phyloP scores from a whole-genome alignment of 2,888 invertebrate genomes.

The Sicus ferrugineus region DNA sequence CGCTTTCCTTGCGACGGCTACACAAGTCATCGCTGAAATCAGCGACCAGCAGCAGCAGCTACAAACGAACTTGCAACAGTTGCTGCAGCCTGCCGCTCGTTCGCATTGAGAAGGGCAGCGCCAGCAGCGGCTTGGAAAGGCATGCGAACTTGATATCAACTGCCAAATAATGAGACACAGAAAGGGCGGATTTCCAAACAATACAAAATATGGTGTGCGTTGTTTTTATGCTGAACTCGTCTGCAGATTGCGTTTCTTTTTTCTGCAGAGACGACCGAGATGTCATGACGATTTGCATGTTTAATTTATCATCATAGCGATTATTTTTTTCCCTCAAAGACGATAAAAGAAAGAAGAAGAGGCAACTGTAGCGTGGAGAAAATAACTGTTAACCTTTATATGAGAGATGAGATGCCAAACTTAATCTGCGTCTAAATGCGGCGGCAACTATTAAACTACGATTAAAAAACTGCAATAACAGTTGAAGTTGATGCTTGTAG shows the following conservation, averaged over 20 bases:
- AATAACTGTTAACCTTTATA: not conserved
- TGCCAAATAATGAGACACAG: conserved; percentile 40
- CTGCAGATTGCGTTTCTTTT: conserved; percentile 2
- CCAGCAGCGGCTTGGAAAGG: conserved; percentile 4
- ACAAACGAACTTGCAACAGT: conserved; percentile 24
- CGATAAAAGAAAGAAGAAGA: not conserved
- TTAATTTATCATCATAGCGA: conserved; percentile 31
- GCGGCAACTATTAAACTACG: no score
- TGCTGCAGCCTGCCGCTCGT: conserved; percentile 2
- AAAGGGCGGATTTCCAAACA: conserved; percentile 26
- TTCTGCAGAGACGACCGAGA: not conserved
- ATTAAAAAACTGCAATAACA: no score
- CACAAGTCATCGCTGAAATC: conserved; percentile 25
- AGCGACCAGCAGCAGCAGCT: conserved; percentile 18
- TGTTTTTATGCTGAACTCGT: conserved; percentile 22
- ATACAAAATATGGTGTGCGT: conserved; percentile 18
- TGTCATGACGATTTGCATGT: conserved; percentile 31
- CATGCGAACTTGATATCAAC: conserved; percentile 33
- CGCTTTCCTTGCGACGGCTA: not conserved
- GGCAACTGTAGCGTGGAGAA: not conserved
- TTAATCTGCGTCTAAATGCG: no score
- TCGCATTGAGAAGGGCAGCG: conserved; percentile 4
- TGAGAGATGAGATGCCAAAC: no score
- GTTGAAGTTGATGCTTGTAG: no score
- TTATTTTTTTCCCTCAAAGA: conserved; percentile 8